phyloP scores from a whole-genome alignment of 2,113 vertebrate species.

The Archilochus colubris region DNA sequence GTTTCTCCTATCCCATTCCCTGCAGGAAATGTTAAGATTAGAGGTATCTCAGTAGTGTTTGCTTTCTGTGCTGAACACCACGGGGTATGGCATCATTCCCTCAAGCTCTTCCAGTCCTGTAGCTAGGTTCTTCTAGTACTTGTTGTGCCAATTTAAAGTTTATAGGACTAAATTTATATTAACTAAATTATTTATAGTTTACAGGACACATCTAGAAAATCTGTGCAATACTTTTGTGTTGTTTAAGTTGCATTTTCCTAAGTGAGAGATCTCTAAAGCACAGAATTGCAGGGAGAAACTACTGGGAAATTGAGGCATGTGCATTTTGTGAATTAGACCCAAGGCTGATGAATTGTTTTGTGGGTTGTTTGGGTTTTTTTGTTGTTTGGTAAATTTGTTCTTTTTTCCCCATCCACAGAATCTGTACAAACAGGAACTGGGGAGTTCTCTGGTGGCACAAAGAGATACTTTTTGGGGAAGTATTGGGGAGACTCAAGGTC shows the following conservation, averaged over 20 bases:
- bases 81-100: background rate
- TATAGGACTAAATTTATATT: background rate
- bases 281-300: background rate
- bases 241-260: background rate
- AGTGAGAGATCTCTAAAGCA: background rate
- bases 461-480: background rate
- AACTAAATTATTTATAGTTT: background rate
- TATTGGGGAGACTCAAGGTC: background rate
- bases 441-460: background rate
- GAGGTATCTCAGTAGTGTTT: background rate
- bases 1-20: background rate
- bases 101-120: background rate
- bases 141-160: background rate
- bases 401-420: background rate
- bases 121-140: background rate
- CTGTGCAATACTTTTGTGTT: fast-evolving
- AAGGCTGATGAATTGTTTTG: background rate
- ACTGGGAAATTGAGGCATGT: background rate
- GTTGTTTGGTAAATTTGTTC: background rate
- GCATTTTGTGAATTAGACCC: background rate
- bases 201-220: background rate
- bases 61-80: fast-evolving
- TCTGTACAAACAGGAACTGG: background rate
- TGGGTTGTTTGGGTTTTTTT: background rate
- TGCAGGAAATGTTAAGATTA: background rate